A percentile compares a stretch with the other conserved stretches of the same genome.
Evolutionary conservation across 2,888 invertebrate genomes (phyloP).

Genomic region (Drosophila macrospina): DNA sequence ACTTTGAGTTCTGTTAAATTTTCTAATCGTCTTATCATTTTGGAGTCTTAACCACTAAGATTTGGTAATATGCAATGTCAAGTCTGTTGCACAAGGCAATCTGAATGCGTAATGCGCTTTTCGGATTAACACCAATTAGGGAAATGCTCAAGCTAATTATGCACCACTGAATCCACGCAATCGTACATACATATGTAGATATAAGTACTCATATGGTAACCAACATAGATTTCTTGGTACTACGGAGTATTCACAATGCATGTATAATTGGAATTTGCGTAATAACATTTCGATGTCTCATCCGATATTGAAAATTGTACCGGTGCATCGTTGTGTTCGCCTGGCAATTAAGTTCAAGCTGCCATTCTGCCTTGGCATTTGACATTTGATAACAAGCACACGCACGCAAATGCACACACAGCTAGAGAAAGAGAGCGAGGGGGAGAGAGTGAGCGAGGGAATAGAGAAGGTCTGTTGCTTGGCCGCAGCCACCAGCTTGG

Average conservation of each 20-base stretch:
- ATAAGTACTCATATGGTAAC: neutral
- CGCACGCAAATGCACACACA: slow-evolving; percentile 19
- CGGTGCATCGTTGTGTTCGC: slow-evolving; percentile 51
- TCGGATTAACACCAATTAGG: slow-evolving; percentile 63
- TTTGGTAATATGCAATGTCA: slow-evolving; percentile 5
- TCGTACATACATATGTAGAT: slow-evolving; percentile 11
- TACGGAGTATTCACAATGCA: neutral
- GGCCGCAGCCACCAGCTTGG: slow-evolving; percentile 58
- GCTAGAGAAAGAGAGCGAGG: neutral
- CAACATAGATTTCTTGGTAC: neutral
- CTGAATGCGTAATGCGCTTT: slow-evolving; percentile 47
- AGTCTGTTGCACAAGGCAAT: slow-evolving; percentile 5
- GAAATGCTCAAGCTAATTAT: slow-evolving; percentile 41
- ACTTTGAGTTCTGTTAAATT: neutral
- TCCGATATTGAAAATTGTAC: slow-evolving; percentile 61
- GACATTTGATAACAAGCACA: slow-evolving; percentile 50
- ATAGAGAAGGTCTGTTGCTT: slow-evolving; percentile 28
- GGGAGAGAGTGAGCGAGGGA: neutral
- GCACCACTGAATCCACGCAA: neutral
- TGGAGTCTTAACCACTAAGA: slow-evolving; percentile 7
- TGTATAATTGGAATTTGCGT: slow-evolving; percentile 56
- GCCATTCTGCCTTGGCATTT: slow-evolving; percentile 53
- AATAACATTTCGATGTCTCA: slow-evolving; percentile 56
- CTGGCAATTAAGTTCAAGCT: slow-evolving; percentile 71
- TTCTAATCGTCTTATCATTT: neutral